Base-by-base conservation (phyloP, 2,888 invertebrate species). In the Byasa hedistus region DNA sequence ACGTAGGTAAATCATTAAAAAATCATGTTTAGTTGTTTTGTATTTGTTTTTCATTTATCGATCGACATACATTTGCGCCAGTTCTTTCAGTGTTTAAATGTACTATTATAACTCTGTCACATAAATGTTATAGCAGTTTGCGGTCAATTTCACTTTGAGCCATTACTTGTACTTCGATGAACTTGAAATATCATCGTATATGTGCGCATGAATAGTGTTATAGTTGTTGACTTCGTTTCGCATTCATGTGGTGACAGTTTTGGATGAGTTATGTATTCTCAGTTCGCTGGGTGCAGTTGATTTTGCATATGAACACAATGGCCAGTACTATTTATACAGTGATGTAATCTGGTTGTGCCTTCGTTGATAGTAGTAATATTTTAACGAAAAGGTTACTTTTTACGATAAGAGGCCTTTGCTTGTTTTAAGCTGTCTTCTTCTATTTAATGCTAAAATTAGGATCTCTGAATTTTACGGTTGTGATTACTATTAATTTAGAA, bases 181-280 rank as follows among this genome's bases (percentile, higher is more conserved):
- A 55, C 55, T 55, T 55, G 24, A 55, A 55, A 57, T 62, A 48
- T 44, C 56, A 23, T 57, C n/a, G 15, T 51, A 32, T 21, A 32
- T 52, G 19, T 52, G 52, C 51, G 22, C 63, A 51, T 63, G 63
- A 57, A 57, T 63, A 63, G 56, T 24, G 7, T 48, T 57, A 57
- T 57, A 48, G 57, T 48, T 48, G 57, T 63, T 21, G 48, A 57
- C 63, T 63, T 57, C 61, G 48, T 64, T 64, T 58, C 58, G 54
- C 39, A 64, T 64, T 64, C 64, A 54, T 59, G 64, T 59, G 58
- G 27, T 59, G 58, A 59, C 58, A 39, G n/a, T 58, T 64, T 55
- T 64, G 54, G 36, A 64, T 59, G 64, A 64, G 58, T 64, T 64
- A 64, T 58, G 54, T 58, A 64, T 59, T 60, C 64, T 64, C 64